These are phyloP conservation scores for Drosophila anomalata DNA, from an alignment of 2,888 invertebrate genomes.

Conservation along the genomic window DNA sequence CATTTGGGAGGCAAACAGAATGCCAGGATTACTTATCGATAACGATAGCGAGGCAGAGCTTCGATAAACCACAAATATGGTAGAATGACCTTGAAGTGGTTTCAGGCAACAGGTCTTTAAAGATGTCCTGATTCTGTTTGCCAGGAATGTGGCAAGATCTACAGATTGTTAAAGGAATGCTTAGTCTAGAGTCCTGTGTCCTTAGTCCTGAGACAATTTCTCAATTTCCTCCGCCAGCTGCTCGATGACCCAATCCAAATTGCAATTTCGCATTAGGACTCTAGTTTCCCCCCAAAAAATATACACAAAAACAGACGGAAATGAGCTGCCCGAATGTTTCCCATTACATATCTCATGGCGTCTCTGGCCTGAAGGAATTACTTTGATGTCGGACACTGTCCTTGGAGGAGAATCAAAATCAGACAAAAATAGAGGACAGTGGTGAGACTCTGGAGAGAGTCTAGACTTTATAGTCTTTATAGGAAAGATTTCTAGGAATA, in stretches of 20 bases:
- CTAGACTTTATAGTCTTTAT: too few species aligned
- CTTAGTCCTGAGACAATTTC: constrained; percentile 26
- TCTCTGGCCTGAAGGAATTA: constrained; percentile 9
- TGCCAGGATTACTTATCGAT: constrained; percentile 25
- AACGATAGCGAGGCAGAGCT: constrained; percentile 6
- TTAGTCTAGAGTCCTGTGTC: constrained; percentile 9
- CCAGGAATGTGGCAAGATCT: constrained; percentile 1
- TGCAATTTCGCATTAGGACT: constrained; percentile 18
- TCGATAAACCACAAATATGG: constrained; percentile 21
- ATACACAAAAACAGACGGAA: constrained; percentile 23
- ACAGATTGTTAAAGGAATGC: constrained; percentile 14
- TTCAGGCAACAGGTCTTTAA: neutral
- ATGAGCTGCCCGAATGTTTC: constrained; percentile 38
- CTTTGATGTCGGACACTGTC: neutral
- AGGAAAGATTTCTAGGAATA: too few species aligned
- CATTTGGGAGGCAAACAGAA: constrained; percentile 1
- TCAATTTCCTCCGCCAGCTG: constrained; percentile 29
- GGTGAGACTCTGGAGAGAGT: neutral
- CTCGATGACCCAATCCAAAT: constrained; percentile 12
- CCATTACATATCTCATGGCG: constrained; percentile 28
- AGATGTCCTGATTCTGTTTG: neutral
- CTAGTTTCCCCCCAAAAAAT: neutral
- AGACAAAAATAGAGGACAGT: neutral
- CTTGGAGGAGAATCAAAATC: neutral
- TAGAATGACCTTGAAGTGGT: neutral